These are phyloP conservation scores for Sebastes cheni DNA, from an alignment of 2,797 vertebrate genomes.

Conservation along the genomic window DNA sequence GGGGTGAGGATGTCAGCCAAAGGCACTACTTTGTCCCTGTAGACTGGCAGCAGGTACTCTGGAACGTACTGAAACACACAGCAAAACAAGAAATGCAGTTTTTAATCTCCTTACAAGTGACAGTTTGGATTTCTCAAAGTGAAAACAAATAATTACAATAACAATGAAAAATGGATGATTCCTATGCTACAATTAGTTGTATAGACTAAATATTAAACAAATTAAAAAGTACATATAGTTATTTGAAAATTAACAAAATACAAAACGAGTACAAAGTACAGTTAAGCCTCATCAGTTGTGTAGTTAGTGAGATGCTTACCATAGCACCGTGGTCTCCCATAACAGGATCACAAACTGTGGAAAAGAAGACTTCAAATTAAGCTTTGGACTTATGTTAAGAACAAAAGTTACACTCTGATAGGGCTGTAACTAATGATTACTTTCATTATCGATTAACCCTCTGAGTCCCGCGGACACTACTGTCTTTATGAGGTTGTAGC, in stretches of 20 bases:
- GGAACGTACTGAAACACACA: constrained; percentile 89
- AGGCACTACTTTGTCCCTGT: constrained; percentile 92
- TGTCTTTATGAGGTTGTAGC: too few relatives aligned
- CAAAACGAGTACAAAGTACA: neutral
- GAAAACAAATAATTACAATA: neutral
- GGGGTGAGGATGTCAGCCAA: constrained; percentile 95
- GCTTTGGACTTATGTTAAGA: neutral
- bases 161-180: neutral
- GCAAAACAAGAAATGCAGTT: neutral
- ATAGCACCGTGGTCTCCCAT: constrained; percentile 96
- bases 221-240: neutral
- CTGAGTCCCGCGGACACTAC: too few relatives aligned
- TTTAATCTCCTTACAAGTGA: neutral
- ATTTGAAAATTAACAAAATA: neutral
- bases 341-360: constrained; percentile 95
- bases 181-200: neutral
- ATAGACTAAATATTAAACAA: neutral
- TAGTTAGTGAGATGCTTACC: constrained; percentile 76
- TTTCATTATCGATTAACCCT: neutral
- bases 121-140: neutral
- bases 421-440: neutral
- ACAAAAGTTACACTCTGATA: neutral
- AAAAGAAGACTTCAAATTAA: neutral
- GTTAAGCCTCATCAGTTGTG: neutral
- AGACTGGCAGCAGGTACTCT: constrained; percentile 90